Percentiles rank a stretch among this genome's conserved stretches.
Conservation (phyloP, 2,797 vertebrate species). For the Odontamblyopus rebecca region DNA sequence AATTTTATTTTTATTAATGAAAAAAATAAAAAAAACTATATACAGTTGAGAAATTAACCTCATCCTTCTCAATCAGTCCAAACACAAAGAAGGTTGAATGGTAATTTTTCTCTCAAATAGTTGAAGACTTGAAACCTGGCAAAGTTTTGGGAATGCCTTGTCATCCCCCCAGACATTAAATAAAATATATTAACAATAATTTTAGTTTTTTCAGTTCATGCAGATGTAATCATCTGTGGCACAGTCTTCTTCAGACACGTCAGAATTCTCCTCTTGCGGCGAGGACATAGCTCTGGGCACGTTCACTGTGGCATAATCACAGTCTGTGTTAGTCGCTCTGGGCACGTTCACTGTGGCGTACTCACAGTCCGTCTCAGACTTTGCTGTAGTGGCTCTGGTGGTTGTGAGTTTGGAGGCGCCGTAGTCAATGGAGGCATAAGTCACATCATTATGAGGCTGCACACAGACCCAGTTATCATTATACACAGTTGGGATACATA, state of each 20-base stretch:
- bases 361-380: constrained; percentile 52
- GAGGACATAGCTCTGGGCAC: not conserved
- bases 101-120: too few species aligned
- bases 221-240: constrained; percentile 74
- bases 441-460: constrained; percentile 66
- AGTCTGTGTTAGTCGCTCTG: constrained; percentile 26
- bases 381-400: not conserved
- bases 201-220: constrained; percentile 53
- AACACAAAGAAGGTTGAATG: too few species aligned
- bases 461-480: not conserved
- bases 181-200: not conserved
- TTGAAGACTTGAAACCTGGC: too few species aligned
- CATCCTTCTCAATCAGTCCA: too few species aligned
- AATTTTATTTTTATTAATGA: too few species aligned
- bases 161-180: too few species aligned
- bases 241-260: constrained; percentile 54
- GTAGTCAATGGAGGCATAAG: constrained; percentile 74
- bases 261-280: not conserved
- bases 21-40: too few species aligned
- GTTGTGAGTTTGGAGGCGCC: constrained; percentile 8
- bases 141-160: too few species aligned
- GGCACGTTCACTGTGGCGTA: constrained; percentile 47
- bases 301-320: constrained; percentile 62
- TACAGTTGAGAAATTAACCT: too few species aligned
- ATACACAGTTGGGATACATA: not conserved